phyloP scores from a whole-genome alignment of 1,140 invertebrate species.

The Heliconius hermathena region DNA sequence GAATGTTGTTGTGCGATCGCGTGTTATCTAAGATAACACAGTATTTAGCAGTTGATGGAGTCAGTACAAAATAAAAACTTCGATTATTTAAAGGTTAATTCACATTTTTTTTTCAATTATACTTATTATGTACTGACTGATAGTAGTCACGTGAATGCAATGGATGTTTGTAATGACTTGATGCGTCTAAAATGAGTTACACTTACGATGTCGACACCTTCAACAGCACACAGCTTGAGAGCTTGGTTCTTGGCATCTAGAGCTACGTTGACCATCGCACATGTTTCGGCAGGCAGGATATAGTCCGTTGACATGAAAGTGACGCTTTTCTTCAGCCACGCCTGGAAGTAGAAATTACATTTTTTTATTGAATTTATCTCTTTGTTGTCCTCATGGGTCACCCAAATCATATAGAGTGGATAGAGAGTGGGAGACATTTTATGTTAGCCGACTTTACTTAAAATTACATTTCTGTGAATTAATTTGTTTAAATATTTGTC shows the following conservation, averaged over 20 bases:
- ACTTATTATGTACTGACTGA: slow-evolving; percentile 9
- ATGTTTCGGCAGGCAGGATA: slow-evolving; percentile 98
- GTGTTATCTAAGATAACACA: slow-evolving; percentile 24
- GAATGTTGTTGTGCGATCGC: neutral
- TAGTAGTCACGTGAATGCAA: slow-evolving; percentile 8
- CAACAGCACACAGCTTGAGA: slow-evolving; percentile 97
- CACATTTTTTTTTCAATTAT: neutral
- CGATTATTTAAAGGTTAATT: neutral
- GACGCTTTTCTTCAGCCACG: slow-evolving; percentile 97
- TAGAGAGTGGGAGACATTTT: too few species aligned
- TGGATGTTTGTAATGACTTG: slow-evolving; percentile 34
- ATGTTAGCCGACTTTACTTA: too few species aligned
- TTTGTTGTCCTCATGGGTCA: too few species aligned
- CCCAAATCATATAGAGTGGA: too few species aligned
- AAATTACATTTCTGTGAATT: too few species aligned
- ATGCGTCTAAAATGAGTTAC: slow-evolving; percentile 28
- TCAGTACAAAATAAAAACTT: slow-evolving; percentile 21
- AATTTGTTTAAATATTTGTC: too few species aligned
- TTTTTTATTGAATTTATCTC: too few species aligned
- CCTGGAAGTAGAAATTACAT: slow-evolving; percentile 80
- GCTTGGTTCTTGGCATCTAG: slow-evolving; percentile 96
- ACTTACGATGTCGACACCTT: slow-evolving; percentile 97
- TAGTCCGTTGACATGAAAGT: slow-evolving; percentile 98
- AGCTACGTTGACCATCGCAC: slow-evolving; percentile 99
- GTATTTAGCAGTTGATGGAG: slow-evolving; percentile 22